These are phyloP conservation scores for Drosophila erecta DNA, from an alignment of 1,140 invertebrate genomes.

Conservation along the genomic window DNA sequence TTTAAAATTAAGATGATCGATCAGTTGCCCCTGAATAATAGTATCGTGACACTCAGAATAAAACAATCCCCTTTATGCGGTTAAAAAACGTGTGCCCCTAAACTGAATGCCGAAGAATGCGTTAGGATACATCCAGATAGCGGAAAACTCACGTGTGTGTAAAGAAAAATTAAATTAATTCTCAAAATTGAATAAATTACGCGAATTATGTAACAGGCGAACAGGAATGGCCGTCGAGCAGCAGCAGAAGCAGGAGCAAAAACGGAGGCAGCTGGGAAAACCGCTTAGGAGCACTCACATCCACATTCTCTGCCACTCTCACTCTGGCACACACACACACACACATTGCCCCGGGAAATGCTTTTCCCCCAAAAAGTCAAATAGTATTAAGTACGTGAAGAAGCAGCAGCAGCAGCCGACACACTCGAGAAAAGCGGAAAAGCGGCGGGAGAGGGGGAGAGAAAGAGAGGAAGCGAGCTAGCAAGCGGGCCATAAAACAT, in stretches of 20 bases:
- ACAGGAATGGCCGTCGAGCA: slow-evolving; percentile 55
- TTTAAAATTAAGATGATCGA: too few species aligned
- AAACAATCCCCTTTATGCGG: too few species aligned
- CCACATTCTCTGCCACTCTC: slow-evolving; percentile 25
- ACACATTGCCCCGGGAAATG: slow-evolving; percentile 62
- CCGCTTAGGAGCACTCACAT: slow-evolving; percentile 60
- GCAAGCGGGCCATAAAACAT: slow-evolving; percentile 71
- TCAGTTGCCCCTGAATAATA: too few species aligned
- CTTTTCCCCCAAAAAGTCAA: slow-evolving; percentile 81
- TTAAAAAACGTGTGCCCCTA: background rate
- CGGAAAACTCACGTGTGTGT: slow-evolving; percentile 55
- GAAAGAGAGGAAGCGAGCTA: background rate
- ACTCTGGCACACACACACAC: slow-evolving; percentile 18
- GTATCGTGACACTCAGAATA: too few species aligned
- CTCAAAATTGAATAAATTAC: slow-evolving; percentile 84
- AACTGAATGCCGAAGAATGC: background rate
- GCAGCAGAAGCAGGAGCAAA: slow-evolving; percentile 19
- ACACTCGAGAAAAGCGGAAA: slow-evolving; percentile 9
- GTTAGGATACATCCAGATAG: background rate
- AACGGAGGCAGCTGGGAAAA: slow-evolving; percentile 60
- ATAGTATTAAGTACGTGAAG: slow-evolving; percentile 72
- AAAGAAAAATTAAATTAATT: slow-evolving; percentile 82
- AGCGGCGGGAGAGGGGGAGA: background rate
- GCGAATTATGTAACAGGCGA: slow-evolving; percentile 83
- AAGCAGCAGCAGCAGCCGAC: slow-evolving; percentile 41